A percentile compares a stretch with the other conserved stretches of the same genome.
phyloP scores from a whole-genome alignment of 2,888 invertebrate genomes.

The Drosophila prolongata region DNA sequence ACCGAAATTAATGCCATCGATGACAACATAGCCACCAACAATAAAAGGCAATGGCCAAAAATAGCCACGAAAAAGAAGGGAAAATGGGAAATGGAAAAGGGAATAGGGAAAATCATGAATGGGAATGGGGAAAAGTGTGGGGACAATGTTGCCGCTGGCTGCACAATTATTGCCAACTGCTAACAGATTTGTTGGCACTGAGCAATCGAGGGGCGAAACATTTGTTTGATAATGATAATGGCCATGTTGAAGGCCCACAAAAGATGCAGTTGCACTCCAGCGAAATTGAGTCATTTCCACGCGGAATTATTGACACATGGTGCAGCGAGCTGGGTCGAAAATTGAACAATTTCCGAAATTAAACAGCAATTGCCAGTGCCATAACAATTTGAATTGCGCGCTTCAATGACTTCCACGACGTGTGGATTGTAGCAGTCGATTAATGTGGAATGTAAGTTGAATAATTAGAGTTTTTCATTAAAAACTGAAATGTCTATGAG shows the following conservation, averaged over 20 bases:
- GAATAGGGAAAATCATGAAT: slow-evolving; percentile 71
- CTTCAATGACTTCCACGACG: neutral
- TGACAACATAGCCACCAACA: slow-evolving; percentile 77
- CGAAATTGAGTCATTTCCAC: slow-evolving; percentile 27
- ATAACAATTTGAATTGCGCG: slow-evolving; percentile 5
- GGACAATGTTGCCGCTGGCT: slow-evolving; percentile 60
- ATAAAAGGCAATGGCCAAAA: slow-evolving; percentile 65
- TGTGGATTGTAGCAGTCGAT: neutral
- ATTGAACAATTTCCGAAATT: slow-evolving; percentile 7
- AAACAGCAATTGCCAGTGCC: slow-evolving; percentile 5
- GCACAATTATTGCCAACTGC: slow-evolving; percentile 84
- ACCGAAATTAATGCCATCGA: slow-evolving; percentile 77
- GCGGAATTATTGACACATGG: slow-evolving; percentile 29
- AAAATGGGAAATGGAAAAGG: slow-evolving; percentile 25
- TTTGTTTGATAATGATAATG: slow-evolving; percentile 76
- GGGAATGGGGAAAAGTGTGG: slow-evolving; percentile 19
- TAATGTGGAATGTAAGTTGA: neutral
- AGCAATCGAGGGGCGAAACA: slow-evolving; percentile 30
- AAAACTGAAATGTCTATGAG: no score
- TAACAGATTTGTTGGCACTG: slow-evolving; percentile 83
- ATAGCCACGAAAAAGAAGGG: slow-evolving; percentile 32
- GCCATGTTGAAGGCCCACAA: slow-evolving; percentile 56
- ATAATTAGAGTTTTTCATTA: neutral
- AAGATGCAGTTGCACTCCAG: slow-evolving; percentile 37
- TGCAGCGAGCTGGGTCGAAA: neutral